Conservation (phyloP, 2,797 vertebrate genomes). For the Nyctalus aviator region DNA sequence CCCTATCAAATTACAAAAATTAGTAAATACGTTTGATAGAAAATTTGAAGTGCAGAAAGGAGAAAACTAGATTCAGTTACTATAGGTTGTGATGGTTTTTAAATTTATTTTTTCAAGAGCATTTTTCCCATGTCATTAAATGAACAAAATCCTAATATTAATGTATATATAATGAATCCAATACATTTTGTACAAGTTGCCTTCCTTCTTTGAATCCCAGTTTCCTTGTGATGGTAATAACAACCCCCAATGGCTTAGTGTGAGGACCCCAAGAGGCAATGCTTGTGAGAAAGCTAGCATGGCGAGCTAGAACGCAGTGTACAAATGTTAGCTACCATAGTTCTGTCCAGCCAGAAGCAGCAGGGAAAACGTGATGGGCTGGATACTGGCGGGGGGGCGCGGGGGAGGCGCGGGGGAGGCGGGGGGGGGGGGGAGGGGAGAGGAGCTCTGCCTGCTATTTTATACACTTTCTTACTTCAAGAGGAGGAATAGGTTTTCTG, state of each 20-base stretch:
- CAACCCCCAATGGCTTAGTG: not conserved
- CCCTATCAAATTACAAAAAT: slow-evolving; percentile 7
- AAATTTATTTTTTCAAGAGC: not conserved
- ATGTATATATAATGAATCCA: not conserved
- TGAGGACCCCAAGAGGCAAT: not conserved
- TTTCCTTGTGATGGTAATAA: not conserved
- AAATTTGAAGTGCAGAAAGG: not conserved
- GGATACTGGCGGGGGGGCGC: too few species aligned
- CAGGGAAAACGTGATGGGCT: not conserved
- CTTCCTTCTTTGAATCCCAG: not conserved
- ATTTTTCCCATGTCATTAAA: slow-evolving; percentile 10
- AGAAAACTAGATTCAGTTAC: slow-evolving; percentile 16
- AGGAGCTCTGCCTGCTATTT: not conserved
- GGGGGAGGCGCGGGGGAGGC: too few species aligned
- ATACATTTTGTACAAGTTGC: slow-evolving; percentile 15
- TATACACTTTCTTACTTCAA: not conserved
- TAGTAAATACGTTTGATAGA: not conserved
- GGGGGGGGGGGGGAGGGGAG: too few species aligned
- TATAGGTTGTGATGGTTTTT: not conserved
- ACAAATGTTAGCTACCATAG: not conserved
- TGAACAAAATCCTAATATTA: slow-evolving; percentile 28
- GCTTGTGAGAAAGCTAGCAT: not conserved
- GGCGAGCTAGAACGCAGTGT: not conserved
- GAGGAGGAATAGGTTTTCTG: not conserved
- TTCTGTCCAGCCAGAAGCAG: not conserved